phyloP scores from a whole-genome alignment of 2,113 vertebrate genomes.

The Ictalurus furcatus region DNA sequence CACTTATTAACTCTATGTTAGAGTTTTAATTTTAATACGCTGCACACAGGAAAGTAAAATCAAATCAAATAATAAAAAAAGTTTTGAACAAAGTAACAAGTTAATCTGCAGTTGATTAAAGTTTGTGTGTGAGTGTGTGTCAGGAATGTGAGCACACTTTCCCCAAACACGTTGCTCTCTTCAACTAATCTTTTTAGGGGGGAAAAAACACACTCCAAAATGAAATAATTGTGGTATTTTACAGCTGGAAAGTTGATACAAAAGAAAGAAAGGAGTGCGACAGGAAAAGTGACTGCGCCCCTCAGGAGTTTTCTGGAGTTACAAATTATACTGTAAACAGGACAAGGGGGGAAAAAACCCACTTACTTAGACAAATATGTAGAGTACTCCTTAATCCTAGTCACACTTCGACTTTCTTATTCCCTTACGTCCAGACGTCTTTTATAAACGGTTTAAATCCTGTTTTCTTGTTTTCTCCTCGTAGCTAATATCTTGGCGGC shows the following conservation, averaged over 20 bases:
- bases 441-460: slow-evolving; percentile 46
- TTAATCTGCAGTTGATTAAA: background rate
- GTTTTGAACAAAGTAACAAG: background rate
- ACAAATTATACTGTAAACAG: background rate
- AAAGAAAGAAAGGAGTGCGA: slow-evolving; percentile 19
- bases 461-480: slow-evolving; percentile 67
- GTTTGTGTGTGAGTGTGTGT: background rate
- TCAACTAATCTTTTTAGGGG: background rate
- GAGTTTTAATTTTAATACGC: background rate
- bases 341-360: background rate
- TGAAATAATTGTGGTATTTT: background rate
- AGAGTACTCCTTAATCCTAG: slow-evolving; percentile 41
- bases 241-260: background rate
- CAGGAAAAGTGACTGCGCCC: slow-evolving; percentile 45
- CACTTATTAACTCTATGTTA: background rate
- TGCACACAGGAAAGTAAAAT: background rate
- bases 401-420: slow-evolving; percentile 52
- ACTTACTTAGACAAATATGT: slow-evolving; percentile 65
- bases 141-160: background rate
- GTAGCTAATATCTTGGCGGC: slow-evolving; percentile 44
- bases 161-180: background rate
- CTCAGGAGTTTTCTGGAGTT: slow-evolving; percentile 19
- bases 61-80: background rate
- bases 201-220: background rate
- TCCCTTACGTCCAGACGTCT: slow-evolving; percentile 47